A percentile compares a stretch with the other conserved stretches of the same genome.
These are phyloP conservation scores for Lanistes nyassanus DNA, from an alignment of 1,140 invertebrate species.

Conservation along the genomic window DNA sequence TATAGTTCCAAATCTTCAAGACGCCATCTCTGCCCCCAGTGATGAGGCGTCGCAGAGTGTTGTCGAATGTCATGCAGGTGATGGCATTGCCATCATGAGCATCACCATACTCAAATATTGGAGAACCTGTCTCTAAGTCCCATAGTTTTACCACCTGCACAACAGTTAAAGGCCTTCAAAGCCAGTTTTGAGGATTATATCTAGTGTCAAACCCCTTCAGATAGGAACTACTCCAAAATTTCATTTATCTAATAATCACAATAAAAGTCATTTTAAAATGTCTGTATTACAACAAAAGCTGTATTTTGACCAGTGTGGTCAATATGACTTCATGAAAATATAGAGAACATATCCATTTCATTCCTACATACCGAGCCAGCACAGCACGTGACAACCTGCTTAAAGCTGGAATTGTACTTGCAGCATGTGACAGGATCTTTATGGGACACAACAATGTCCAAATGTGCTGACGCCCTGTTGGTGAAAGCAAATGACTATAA, in stretches of 20 bases:
- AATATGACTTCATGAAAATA: too few species aligned
- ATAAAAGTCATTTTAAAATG: too few species aligned
- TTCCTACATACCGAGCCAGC: slow-evolving; percentile 60
- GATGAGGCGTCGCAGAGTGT: slow-evolving; percentile 63
- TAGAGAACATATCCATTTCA: not conserved
- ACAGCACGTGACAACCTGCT: slow-evolving; percentile 66
- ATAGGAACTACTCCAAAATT: too few species aligned
- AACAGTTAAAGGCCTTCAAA: slow-evolving; percentile 9
- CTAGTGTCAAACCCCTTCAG: too few species aligned
- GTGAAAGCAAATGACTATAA: slow-evolving; percentile 6
- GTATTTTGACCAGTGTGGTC: too few species aligned
- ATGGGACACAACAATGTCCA: slow-evolving; percentile 65
- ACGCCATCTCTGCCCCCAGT: slow-evolving; percentile 66
- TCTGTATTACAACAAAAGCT: too few species aligned
- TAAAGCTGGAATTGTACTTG: slow-evolving; percentile 64
- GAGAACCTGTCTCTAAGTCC: slow-evolving; percentile 66
- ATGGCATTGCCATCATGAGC: slow-evolving; percentile 64
- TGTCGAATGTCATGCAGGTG: slow-evolving; percentile 67
- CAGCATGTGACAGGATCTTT: slow-evolving; percentile 65
- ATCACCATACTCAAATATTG: slow-evolving; percentile 65
- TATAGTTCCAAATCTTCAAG: slow-evolving; percentile 67
- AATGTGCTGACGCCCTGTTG: slow-evolving; percentile 55
- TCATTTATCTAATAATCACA: too few species aligned
- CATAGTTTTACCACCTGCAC: slow-evolving; percentile 64
- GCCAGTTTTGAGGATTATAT: not conserved